Conservation (phyloP, 1,140 invertebrate genomes). For the Pachypeltis micranthus region DNA sequence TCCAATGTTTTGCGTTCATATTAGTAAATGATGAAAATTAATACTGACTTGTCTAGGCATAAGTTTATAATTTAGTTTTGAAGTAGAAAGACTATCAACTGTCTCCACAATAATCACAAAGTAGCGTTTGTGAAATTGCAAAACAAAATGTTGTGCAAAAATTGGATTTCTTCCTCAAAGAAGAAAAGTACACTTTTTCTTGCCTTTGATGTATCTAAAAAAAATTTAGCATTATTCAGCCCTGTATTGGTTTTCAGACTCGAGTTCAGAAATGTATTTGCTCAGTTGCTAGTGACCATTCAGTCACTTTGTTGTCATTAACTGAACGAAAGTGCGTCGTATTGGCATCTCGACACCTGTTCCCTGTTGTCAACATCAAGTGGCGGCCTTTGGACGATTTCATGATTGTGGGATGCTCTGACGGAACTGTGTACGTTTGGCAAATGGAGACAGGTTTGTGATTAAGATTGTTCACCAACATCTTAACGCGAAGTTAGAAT, state of each 20-base stretch:
- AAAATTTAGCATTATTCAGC: background rate
- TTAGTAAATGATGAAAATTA: too few species aligned
- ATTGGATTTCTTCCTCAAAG: too few species aligned
- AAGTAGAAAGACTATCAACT: too few species aligned
- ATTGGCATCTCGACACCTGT: conserved; percentile 88
- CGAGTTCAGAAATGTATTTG: conserved; percentile 91
- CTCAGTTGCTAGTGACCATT: conserved; percentile 94
- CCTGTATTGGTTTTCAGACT: conserved; percentile 47
- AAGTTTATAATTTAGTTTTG: too few species aligned
- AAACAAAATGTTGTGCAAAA: too few species aligned
- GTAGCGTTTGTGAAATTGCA: too few species aligned
- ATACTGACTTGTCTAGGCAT: too few species aligned
- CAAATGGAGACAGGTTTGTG: conserved; percentile 95
- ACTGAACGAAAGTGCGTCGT: conserved; percentile 91
- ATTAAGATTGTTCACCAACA: too few species aligned
- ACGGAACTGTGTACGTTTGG: conserved; percentile 97
- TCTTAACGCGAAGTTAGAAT: background rate
- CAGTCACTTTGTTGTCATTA: conserved; percentile 84
- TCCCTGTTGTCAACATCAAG: conserved; percentile 90
- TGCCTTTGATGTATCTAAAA: too few species aligned
- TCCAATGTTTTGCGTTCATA: too few species aligned
- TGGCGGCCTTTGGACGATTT: conserved; percentile 97
- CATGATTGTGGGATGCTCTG: conserved; percentile 93
- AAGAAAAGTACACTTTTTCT: too few species aligned
- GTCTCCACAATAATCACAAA: too few species aligned